Conservation (phyloP, 2,113 vertebrate species). For the Meleagris gallopavo region DNA sequence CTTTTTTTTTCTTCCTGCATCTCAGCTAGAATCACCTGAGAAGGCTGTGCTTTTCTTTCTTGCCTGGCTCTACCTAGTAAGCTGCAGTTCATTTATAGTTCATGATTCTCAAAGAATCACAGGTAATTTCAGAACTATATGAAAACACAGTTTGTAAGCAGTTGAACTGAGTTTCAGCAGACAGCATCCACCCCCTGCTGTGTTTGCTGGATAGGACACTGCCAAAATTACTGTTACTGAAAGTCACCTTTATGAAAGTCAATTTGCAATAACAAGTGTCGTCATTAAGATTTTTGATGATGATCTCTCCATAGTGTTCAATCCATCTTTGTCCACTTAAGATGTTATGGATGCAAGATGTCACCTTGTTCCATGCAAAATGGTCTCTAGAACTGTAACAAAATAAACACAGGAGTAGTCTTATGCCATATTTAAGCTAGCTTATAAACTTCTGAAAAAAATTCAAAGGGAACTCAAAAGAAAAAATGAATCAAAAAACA, state of each 20-base stretch:
- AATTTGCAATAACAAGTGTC: slow-evolving; percentile 92
- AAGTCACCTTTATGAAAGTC: slow-evolving; percentile 92
- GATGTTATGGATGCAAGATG: slow-evolving; percentile 98
- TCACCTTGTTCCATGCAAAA: slow-evolving; percentile 98
- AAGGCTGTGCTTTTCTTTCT: not conserved
- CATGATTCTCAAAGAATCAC: not conserved
- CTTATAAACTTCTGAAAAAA: not conserved
- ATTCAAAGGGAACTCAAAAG: not conserved
- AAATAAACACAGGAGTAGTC: not conserved
- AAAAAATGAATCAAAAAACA: not conserved
- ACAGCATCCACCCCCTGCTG: not conserved
- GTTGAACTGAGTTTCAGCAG: not conserved
- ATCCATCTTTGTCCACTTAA: slow-evolving; percentile 97
- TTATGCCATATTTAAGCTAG: not conserved
- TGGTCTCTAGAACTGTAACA: slow-evolving; percentile 86
- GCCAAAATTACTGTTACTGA: not conserved
- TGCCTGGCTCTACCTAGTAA: not conserved
- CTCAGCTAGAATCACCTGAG: not conserved
- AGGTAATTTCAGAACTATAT: not conserved
- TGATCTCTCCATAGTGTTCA: slow-evolving; percentile 97
- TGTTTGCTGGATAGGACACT: not conserved
- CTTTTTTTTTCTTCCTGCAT: not conserved
- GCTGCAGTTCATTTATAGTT: not conserved
- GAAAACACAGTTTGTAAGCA: not conserved
- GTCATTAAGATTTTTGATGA: slow-evolving; percentile 89